These are phyloP conservation scores for Emys orbicularis DNA, from an alignment of 2,797 vertebrate species.

Conservation along the genomic window DNA sequence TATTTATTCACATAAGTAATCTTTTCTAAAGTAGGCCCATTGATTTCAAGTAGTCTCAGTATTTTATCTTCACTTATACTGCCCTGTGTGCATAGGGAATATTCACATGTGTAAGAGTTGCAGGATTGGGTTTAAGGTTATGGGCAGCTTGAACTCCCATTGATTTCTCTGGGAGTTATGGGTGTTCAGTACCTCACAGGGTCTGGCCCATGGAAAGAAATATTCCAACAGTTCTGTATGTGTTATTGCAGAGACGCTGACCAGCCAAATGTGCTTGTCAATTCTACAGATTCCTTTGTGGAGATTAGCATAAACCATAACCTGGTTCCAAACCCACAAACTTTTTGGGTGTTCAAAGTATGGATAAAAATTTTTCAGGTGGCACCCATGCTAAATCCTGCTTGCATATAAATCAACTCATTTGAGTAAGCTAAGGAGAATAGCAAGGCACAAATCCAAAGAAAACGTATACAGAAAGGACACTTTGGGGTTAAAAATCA, in stretches of 20 bases:
- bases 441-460: not conserved
- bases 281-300: not conserved
- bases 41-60: not conserved
- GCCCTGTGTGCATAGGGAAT: not conserved
- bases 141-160: fast-evolving
- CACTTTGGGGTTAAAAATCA: not conserved
- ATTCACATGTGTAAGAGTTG: not conserved
- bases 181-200: not conserved
- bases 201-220: not conserved
- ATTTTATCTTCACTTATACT: not conserved
- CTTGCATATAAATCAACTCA: not conserved
- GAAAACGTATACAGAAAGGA: constrained; percentile 1
- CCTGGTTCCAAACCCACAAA: not conserved
- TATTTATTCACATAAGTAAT: not conserved
- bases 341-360: fast-evolving
- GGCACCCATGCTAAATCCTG: not conserved
- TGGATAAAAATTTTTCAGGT: not conserved
- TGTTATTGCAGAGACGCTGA: not conserved
- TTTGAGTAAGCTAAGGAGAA: constrained; percentile 6
- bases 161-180: not conserved
- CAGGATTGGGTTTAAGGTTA: not conserved
- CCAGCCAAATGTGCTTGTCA: not conserved
- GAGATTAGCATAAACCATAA: not conserved
- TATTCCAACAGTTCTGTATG: not conserved
- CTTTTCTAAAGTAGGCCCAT: not conserved